Evolutionary conservation across 2,888 invertebrate genomes (phyloP), one percentile per base, ranked within the genome.

Genomic region (Meteorus cinctellus): DNA sequence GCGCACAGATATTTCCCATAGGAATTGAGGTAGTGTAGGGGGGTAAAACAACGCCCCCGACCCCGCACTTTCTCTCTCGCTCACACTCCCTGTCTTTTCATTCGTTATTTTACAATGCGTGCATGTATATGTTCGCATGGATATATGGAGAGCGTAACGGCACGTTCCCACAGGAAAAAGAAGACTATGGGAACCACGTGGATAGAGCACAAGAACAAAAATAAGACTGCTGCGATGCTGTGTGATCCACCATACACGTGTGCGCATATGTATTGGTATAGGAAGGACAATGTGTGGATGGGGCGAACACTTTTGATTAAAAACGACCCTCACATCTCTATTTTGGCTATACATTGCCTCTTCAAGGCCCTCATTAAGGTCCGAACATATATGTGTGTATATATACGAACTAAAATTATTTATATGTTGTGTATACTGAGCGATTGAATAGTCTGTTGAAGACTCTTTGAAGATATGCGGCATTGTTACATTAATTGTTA

Each of bases 1-100:
- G 83, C 78, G 76, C 81, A 79, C 81, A 82, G 85, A 85, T 88
- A 89, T 89, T 89, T 89, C 89, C 89, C 89, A 88, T 86, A 87
- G 88, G 89, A 88, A 86, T 88, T 84, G 84, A 82, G 84, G 75
- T 69, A 67, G 70, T 51, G 34, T 27, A n/a, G 29, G 55, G 75
- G 60, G 60, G 75, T 74, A 66, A 36, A 27, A 14, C 71, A 36
- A 65, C 65, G 55, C 75, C 75, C 75, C 60, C 55, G 55, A 55
- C 55, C 55, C 19, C 10, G 10, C 6, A 19, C 2, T 55, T 19
- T 19, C 10, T 19, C 19, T 24, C 51, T 72, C 36, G 19, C 45
- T 45, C 55, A 19, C 55, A 36, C 45, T 41, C 41, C 36, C 27
- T 71, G 14, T 24, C 59, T 12, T 12, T 41, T 41, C 2, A 34